These are phyloP conservation scores for Lepidochrysops patricia DNA, from an alignment of 2,888 invertebrate genomes.

Conservation along the genomic window DNA sequence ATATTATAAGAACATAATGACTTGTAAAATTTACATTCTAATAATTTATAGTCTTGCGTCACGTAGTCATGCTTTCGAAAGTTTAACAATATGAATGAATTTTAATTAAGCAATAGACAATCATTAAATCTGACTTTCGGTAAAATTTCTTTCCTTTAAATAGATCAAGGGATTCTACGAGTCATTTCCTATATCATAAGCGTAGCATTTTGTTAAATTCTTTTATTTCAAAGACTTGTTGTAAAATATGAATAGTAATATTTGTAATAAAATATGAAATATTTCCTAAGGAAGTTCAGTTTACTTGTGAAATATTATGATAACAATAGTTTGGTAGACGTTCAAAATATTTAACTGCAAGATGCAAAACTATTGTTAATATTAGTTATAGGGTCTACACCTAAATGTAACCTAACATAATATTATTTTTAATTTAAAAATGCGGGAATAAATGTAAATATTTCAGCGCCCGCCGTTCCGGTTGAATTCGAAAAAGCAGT, in stretches of 20 bases:
- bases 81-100: neutral
- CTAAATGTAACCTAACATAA: no score
- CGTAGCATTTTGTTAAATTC: neutral
- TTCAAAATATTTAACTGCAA: no score
- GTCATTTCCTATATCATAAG: neutral
- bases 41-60: no score
- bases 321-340: no score
- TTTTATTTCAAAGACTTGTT: neutral
- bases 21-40: no score
- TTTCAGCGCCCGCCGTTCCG: no score
- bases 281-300: neutral
- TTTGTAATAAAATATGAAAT: neutral
- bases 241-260: conserved; percentile 5
- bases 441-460: no score
- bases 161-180: conserved; percentile 4
- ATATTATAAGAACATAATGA: neutral
- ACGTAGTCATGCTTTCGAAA: no score
- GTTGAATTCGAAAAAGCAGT: no score
- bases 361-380: no score
- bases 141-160: neutral
- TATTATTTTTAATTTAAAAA: no score
- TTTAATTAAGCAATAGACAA: neutral
- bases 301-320: neutral
- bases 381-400: no score
- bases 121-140: neutral